Percentiles rank a stretch among this genome's conserved stretches.
Conservation (phyloP, 1,140 invertebrate genomes). For the Myzus persicae region DNA sequence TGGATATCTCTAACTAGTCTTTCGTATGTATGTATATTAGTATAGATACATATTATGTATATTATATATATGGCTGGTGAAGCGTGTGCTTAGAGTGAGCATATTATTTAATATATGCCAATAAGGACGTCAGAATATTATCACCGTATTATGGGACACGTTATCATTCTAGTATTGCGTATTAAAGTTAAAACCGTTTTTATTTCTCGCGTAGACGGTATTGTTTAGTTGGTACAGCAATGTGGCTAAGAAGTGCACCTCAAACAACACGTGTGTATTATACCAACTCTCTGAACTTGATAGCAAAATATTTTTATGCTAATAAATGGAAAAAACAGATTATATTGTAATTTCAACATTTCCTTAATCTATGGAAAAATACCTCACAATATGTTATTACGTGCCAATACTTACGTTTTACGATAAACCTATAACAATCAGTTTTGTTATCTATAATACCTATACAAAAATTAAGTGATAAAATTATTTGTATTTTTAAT, state of each 20-base stretch:
- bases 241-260: background rate
- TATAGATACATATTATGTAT: background rate
- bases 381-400: background rate
- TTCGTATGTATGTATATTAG: background rate
- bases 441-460: background rate
- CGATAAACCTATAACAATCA: background rate
- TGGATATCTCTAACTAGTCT: background rate
- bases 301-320: background rate
- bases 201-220: background rate
- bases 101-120: background rate
- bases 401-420: background rate
- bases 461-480: constrained; percentile 6
- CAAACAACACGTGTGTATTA: background rate
- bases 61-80: no score
- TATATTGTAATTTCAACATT: constrained; percentile 7
- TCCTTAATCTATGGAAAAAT: background rate
- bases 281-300: background rate
- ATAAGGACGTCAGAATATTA: background rate
- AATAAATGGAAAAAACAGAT: background rate
- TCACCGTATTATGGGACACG: background rate
- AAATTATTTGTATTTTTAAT: constrained; percentile 5
- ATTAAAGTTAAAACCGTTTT: background rate
- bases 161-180: background rate
- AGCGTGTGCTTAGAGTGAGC: no score
- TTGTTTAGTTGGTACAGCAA: background rate